These are phyloP conservation scores for Monopis laevigella DNA, from an alignment of 2,888 invertebrate genomes.

Conservation along the genomic window DNA sequence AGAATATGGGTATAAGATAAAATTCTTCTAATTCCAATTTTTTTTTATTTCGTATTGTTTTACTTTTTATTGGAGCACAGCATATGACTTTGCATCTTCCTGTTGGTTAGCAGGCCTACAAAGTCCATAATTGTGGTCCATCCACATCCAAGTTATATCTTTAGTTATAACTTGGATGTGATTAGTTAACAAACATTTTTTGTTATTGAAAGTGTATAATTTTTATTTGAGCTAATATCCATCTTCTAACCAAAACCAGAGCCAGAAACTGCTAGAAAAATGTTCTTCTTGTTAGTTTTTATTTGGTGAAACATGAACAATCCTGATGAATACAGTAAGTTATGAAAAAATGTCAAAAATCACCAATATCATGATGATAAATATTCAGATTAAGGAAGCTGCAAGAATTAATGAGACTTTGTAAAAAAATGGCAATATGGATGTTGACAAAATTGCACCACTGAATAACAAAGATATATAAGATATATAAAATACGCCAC, in stretches of 20 bases:
- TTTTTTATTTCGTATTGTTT: too few relatives aligned
- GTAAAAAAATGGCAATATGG: slow-evolving; percentile 69
- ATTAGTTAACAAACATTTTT: too few relatives aligned
- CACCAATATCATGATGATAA: slow-evolving; percentile 68
- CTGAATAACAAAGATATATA: slow-evolving; percentile 60
- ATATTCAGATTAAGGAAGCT: slow-evolving; percentile 63
- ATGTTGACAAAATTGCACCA: slow-evolving; percentile 69
- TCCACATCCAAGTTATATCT: too few relatives aligned
- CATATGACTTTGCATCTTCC: too few relatives aligned
- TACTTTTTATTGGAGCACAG: too few relatives aligned
- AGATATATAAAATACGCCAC: too few relatives aligned
- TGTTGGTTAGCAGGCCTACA: too few relatives aligned
- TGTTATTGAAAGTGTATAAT: slow-evolving; percentile 82
- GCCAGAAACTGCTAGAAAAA: slow-evolving; percentile 74
- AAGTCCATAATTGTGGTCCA: too few relatives aligned
- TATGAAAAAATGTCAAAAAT: slow-evolving; percentile 80
- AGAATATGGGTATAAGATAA: too few relatives aligned
- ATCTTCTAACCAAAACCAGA: slow-evolving; percentile 54
- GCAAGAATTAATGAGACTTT: slow-evolving; percentile 69
- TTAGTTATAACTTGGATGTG: too few relatives aligned
- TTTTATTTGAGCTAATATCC: slow-evolving; percentile 55
- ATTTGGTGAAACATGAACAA: slow-evolving; percentile 80
- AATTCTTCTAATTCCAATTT: too few relatives aligned
- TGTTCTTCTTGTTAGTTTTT: slow-evolving; percentile 74
- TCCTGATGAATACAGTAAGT: slow-evolving; percentile 71